Evolutionary conservation across 2,113 vertebrate species (phyloP).

Genomic region (Chaetura pelagica): DNA sequence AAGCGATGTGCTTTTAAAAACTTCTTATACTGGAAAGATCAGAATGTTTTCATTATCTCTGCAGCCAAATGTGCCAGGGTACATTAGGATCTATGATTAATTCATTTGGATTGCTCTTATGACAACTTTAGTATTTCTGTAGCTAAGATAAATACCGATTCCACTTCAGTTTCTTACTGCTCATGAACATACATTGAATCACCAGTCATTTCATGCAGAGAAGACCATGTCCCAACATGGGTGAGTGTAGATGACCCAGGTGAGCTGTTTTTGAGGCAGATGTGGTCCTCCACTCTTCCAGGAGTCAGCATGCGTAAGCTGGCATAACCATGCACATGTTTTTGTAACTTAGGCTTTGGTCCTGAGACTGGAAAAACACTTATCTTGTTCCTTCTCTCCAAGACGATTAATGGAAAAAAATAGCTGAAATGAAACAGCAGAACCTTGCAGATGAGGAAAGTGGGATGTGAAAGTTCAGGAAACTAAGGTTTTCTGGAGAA

Average conservation of each 20-base stretch:
- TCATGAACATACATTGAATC: neutral
- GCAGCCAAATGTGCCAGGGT: neutral
- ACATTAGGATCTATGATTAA: constrained; percentile 10
- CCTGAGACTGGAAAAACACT: neutral
- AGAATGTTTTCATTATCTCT: constrained; percentile 21
- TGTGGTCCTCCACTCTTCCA: neutral
- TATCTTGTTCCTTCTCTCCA: neutral
- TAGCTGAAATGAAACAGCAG: neutral
- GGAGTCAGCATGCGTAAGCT: neutral
- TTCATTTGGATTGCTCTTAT: constrained; percentile 9
- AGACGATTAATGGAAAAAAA: neutral
- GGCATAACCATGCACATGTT: neutral
- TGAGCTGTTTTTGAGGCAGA: neutral
- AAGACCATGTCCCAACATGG: neutral
- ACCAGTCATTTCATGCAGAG: neutral
- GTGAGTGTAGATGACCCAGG: neutral
- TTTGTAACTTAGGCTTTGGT: neutral
- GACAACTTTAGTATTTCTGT: neutral
- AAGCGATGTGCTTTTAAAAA: neutral
- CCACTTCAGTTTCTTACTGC: neutral
- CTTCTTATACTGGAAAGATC: neutral
- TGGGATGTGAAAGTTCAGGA: neutral
- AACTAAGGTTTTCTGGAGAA: neutral
- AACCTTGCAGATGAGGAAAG: neutral
- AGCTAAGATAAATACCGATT: neutral